phyloP scores from a whole-genome alignment of 1,140 invertebrate species.

The Lepidurus packardi region DNA sequence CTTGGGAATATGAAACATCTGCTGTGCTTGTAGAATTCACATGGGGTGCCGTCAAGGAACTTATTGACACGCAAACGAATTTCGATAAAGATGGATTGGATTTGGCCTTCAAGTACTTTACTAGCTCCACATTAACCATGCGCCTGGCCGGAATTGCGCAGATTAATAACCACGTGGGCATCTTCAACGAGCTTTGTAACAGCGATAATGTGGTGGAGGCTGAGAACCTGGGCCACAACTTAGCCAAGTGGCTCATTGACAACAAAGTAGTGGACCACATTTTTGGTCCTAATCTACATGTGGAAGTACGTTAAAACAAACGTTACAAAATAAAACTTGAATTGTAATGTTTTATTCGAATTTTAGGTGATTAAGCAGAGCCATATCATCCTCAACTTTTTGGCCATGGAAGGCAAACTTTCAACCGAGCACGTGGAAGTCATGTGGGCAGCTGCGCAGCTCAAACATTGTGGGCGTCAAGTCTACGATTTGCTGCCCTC shows the following conservation, averaged over 20 bases:
- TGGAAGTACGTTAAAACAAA: slow-evolving; percentile 60
- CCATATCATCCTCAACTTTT: slow-evolving; percentile 83
- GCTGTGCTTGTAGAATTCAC: slow-evolving; percentile 64
- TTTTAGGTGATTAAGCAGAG: slow-evolving; percentile 82
- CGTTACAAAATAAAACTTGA: no score
- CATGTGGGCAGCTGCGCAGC: slow-evolving; percentile 86
- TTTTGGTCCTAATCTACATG: slow-evolving; percentile 92
- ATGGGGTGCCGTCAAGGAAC: slow-evolving; percentile 89
- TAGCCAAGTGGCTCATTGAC: slow-evolving; percentile 80
- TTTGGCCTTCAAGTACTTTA: slow-evolving; percentile 91
- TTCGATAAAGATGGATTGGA: slow-evolving; percentile 85
- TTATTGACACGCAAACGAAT: slow-evolving; percentile 72
- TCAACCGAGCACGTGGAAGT: slow-evolving; percentile 85
- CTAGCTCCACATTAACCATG: slow-evolving; percentile 86
- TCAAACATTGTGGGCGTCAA: slow-evolving; percentile 88
- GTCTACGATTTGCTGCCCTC: slow-evolving; percentile 85
- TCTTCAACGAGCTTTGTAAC: slow-evolving; percentile 82
- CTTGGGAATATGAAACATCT: slow-evolving; percentile 22
- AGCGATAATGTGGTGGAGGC: slow-evolving; percentile 76
- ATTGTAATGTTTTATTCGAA: no score
- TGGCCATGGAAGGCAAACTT: slow-evolving; percentile 83
- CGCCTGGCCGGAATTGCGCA: slow-evolving; percentile 83
- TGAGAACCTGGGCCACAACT: slow-evolving; percentile 71
- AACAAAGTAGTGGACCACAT: slow-evolving; percentile 90
- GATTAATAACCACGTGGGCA: slow-evolving; percentile 85